Evolutionary conservation across 2,888 invertebrate genomes (phyloP), one percentile per base, ranked within the genome.

Genomic region (Andrena hattorfiana): DNA sequence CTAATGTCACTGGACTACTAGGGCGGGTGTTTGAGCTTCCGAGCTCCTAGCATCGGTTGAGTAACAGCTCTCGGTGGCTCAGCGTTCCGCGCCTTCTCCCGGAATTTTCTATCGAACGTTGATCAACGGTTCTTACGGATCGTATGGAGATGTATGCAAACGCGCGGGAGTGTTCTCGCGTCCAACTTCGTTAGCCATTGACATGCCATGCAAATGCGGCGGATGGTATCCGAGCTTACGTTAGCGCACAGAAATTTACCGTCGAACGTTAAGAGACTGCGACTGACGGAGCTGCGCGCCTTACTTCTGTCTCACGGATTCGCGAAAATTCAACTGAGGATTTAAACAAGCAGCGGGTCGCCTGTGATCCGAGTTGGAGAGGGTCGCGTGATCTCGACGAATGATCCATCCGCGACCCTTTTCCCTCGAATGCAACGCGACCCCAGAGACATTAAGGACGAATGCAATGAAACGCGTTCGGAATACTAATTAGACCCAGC

Each of bases 91-190:
- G 51, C 51, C 51, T 51, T 51, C 20, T 20, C 51, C 20, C 20
- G 51, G 51, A 51, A 51, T 51, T 51, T 51, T 51, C n/a, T 20
- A 51, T 51, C 20, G 20, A 51, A 51, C n/a, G 51, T 51, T 28
- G 42, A 20, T 30, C 5, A 8, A 32, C 20, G 20, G 28, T 48
- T 60, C 23, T 16, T 10, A 48, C n/a, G 5, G 51, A 23, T 51
- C 48, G 48, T 71, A 82, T 75, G 82, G 60, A 75, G 74, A 75
- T 82, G 56, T 51, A 82, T 68, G 80, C 82, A 62, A 73, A 71
- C 35, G 49, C 54, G 8, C 13, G 54, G 28, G 16, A 59, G 28
- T 74, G 49, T 70, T 77, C 49, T 68, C 66, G 26, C 59, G 26
- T 32, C 20, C 20, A 54, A n/a, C 76, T 51, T 66, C 68, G 76